A percentile compares a stretch with the other conserved stretches of the same genome.
Conservation (phyloP, 2,113 vertebrate genomes). For the Platichthys flesus region DNA sequence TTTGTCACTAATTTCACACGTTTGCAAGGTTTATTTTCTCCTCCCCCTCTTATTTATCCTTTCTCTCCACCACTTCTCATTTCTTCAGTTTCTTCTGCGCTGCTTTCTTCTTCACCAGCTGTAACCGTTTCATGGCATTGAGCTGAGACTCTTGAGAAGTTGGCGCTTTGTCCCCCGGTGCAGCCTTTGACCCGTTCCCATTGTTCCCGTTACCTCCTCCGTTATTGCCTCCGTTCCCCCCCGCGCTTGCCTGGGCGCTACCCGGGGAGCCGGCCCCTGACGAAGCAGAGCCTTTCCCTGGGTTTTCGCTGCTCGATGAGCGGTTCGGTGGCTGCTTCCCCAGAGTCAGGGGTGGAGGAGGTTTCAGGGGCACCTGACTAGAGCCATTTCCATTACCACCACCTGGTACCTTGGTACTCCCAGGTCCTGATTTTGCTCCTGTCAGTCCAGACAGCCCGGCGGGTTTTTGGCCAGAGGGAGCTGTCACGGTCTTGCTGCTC, state of each 20-base stretch:
- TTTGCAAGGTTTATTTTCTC: constrained; percentile 20
- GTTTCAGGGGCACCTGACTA: constrained; percentile 83
- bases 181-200: constrained; percentile 79
- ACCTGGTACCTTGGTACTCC: constrained; percentile 83
- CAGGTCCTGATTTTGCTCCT: constrained; percentile 85
- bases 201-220: constrained; percentile 77
- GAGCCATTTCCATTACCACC: constrained; percentile 80
- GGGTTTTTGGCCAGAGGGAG: constrained; percentile 88
- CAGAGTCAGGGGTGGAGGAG: constrained; percentile 90
- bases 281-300: constrained; percentile 85
- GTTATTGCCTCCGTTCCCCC: constrained; percentile 76
- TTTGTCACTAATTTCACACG: constrained; percentile 38
- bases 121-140: constrained; percentile 96
- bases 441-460: constrained; percentile 89
- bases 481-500: constrained; percentile 83
- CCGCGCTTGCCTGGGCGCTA: constrained; percentile 64
- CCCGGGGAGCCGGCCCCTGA: constrained; percentile 81
- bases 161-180: constrained; percentile 86
- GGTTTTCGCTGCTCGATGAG: constrained; percentile 90
- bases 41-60: neutral
- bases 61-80: constrained; percentile 64
- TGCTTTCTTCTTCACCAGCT: constrained; percentile 98
- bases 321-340: constrained; percentile 94
- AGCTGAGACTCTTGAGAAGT: constrained; percentile 97
- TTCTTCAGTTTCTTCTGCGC: constrained; percentile 97